A percentile compares a stretch with the other conserved stretches of the same genome.
phyloP scores from a whole-genome alignment of 2,888 invertebrate species.

The Rhagophthalmus giganteus region DNA sequence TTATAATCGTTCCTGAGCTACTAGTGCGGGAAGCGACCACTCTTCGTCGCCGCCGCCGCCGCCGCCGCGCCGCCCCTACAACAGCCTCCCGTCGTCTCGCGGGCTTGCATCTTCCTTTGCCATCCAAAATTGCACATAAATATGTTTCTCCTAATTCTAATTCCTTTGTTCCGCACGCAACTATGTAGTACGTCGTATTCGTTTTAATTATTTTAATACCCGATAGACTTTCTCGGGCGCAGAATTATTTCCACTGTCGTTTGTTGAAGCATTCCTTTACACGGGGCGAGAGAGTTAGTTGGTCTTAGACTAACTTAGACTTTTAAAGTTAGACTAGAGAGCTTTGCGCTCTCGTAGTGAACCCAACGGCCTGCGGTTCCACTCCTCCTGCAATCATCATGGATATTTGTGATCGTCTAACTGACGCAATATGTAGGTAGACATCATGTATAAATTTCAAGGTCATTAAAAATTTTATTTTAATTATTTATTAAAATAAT shows the following conservation, averaged over 20 bases:
- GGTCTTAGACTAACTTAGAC: too few species aligned
- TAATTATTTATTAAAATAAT: not conserved
- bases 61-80: constrained; percentile 20
- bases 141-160: constrained; percentile 39
- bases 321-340: too few species aligned
- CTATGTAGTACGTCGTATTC: constrained; percentile 14
- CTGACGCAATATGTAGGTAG: too few species aligned
- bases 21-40: constrained; percentile 39
- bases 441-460: too few species aligned
- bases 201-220: constrained; percentile 19
- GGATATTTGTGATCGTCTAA: too few species aligned
- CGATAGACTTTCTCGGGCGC: too few species aligned
- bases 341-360: not conserved
- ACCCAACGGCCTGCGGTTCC: not conserved
- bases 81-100: constrained; percentile 2
- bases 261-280: too few species aligned
- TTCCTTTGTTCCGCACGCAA: constrained; percentile 41
- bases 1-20: constrained; percentile 42
- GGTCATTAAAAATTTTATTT: not conserved
- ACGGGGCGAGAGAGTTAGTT: too few species aligned
- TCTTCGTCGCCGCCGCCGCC: constrained; percentile 29
- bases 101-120: constrained; percentile 38
- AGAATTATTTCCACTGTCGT: too few species aligned
- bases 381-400: not conserved
- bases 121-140: constrained; percentile 45